Base-by-base conservation (phyloP, 2,797 vertebrate genomes). In the Hylomyscus alleni region DNA sequence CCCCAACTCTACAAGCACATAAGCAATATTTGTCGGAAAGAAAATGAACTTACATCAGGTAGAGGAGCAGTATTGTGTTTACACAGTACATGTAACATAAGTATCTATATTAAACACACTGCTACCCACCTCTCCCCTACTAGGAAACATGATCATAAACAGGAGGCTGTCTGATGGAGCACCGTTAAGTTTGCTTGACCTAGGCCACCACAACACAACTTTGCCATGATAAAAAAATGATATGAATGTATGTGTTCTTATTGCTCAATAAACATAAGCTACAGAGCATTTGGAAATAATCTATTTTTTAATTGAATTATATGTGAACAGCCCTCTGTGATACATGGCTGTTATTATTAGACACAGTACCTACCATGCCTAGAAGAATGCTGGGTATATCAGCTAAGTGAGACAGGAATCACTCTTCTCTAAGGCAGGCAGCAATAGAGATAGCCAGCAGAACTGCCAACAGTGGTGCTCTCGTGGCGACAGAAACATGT, bases 231-330 rank as follows among this genome's bases (percentile, higher is more conserved):
- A 47, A 2, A 37, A 37, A 83, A 75, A 24, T 86, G 83, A 86
- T 40, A 44, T 19, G 44, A 83, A 83, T 69, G 44, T n/a, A 11
- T 84, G 11, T 31, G n/a, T 90, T 29, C 88, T 40, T 65, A 72
- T 56, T 50, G 0, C 9, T 80, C 52, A 7, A 26, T 20, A 69
- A 54, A 44, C 60, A 69, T 22, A 14, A 31, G 34, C 77, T 85
- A 44, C 82, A 22, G 54, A 37, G 37, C 85, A 88, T 54, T 12
- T 77, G 37, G 29, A 84, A 89, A 82, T 88, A 44, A 89, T 31
- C 54, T 58, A 86, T 86, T 50, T 91, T 69, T 90, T 77, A 67
- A 50, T 40, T 56, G 86, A 69, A 85, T 65, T 65, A 75, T 56
- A 82, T 54, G 52, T 24, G 62, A 89, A 34, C 1, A 75, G 34